Conservation (phyloP, 2,113 vertebrate genomes). For the Chloroceryle aenea region DNA sequence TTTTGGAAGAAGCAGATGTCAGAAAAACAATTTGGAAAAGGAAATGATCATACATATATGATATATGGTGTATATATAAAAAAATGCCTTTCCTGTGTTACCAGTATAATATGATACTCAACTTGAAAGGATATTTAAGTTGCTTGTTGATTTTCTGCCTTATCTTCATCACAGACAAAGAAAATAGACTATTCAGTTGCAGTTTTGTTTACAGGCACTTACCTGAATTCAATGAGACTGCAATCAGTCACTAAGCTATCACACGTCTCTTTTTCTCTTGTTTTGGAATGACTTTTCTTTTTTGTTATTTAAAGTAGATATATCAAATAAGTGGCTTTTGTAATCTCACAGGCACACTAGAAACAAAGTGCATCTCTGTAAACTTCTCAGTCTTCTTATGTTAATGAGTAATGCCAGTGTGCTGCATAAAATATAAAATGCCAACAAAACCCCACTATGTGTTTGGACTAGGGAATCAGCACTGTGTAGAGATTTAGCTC, state of each 20-base stretch:
- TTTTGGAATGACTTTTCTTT: neutral
- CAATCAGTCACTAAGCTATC: constrained; percentile 1
- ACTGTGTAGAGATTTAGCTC: neutral
- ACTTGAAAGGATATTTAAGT: neutral
- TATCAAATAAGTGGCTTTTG: neutral
- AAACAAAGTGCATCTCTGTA: neutral
- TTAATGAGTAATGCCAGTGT: neutral
- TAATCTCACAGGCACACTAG: neutral
- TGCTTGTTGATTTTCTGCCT: neutral
- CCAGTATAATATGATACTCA: neutral
- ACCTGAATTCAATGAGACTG: neutral
- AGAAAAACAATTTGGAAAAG: neutral
- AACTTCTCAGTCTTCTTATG: neutral
- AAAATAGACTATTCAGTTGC: constrained; percentile 9
- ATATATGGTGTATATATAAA: neutral
- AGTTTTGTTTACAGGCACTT: constrained; percentile 14
- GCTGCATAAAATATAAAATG: neutral
- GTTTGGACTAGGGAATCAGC: neutral
- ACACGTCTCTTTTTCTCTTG: neutral
- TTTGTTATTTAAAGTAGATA: constrained; percentile 12
- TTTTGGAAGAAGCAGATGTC: neutral
- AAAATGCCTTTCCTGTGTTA: neutral
- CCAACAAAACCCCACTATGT: neutral
- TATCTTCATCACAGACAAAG: neutral
- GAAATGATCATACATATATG: neutral